These are phyloP conservation scores for Drosophila suzukii DNA, from an alignment of 1,140 invertebrate species.

Conservation along the genomic window DNA sequence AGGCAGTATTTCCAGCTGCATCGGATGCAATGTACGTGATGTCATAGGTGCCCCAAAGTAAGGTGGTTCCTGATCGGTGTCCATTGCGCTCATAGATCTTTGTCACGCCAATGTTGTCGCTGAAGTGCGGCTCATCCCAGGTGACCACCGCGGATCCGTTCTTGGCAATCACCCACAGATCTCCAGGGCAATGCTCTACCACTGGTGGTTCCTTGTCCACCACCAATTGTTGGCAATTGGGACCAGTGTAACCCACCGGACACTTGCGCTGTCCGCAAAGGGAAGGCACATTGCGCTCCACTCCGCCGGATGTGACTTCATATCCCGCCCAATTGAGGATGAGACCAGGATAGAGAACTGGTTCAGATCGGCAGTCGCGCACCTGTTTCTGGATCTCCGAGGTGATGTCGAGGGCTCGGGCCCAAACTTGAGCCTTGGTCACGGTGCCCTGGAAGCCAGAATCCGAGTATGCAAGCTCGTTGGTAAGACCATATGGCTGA, in stretches of 20 bases:
- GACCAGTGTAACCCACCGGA: constrained; percentile 92
- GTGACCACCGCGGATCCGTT: constrained; percentile 95
- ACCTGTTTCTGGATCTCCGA: constrained; percentile 97
- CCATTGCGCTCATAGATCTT: constrained; percentile 94
- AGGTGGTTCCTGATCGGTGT: constrained; percentile 94
- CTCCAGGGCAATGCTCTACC: constrained; percentile 95
- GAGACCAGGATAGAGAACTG: constrained; percentile 93
- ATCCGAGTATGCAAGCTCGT: constrained; percentile 91
- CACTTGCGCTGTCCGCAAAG: constrained; percentile 95
- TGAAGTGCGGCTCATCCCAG: constrained; percentile 97
- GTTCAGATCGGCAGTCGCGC: constrained; percentile 95
- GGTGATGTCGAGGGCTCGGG: constrained; percentile 94
- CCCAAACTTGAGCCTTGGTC: constrained; percentile 98
- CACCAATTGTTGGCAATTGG: constrained; percentile 93
- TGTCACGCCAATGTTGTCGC: constrained; percentile 93
- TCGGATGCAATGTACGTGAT: constrained; percentile 97
- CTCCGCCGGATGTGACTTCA: constrained; percentile 94
- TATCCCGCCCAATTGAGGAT: constrained; percentile 97
- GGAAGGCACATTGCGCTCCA: constrained; percentile 95
- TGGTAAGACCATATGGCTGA: constrained; percentile 86
- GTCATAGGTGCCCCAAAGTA: constrained; percentile 96
- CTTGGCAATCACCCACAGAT: constrained; percentile 96
- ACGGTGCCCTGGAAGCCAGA: constrained; percentile 97
- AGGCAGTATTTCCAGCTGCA: constrained; percentile 94
- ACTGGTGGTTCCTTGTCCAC: constrained; percentile 94